Percentiles rank a stretch among this genome's conserved stretches.
phyloP scores from a whole-genome alignment of 2,888 invertebrate genomes.

The Sclerodermus sp. region DNA sequence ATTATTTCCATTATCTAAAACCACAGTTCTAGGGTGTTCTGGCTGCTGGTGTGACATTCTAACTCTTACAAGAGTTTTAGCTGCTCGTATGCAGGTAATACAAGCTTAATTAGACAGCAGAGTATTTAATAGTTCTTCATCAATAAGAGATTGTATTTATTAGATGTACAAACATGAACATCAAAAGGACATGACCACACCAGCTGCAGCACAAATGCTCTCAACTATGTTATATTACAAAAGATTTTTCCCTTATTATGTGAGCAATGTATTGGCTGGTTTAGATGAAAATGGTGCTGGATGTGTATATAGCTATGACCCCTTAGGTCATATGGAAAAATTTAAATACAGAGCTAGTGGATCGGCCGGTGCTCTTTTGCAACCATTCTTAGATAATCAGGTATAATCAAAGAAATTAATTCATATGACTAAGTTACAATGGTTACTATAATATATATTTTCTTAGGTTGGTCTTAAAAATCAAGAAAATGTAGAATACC shows the following conservation, averaged over 20 bases:
- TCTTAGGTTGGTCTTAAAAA: constrained; percentile 83
- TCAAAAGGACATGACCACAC: constrained; percentile 87
- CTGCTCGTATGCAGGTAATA: constrained; percentile 79
- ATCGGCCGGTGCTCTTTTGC: constrained; percentile 85
- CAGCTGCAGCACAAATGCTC: constrained; percentile 93
- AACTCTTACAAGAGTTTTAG: constrained; percentile 81
- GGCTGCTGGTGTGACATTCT: constrained; percentile 98
- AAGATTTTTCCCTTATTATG: constrained; percentile 98
- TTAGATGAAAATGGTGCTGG: constrained; percentile 92
- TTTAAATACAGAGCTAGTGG: constrained; percentile 86
- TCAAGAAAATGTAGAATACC: constrained; percentile 65
- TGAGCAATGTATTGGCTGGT: constrained; percentile 92
- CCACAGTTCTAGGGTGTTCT: constrained; percentile 88
- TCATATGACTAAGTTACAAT: not conserved
- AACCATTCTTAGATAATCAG: constrained; percentile 95
- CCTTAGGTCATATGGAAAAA: constrained; percentile 92
- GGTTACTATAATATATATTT: constrained; percentile 3
- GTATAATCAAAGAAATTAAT: no score
- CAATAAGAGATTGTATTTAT: constrained; percentile 14
- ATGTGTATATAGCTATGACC: constrained; percentile 94
- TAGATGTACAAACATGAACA: constrained; percentile 94
- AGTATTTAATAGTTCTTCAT: not conserved
- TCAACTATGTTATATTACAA: constrained; percentile 95
- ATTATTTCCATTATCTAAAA: constrained; percentile 77
- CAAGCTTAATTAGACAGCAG: not conserved